Evolutionary conservation across 2,888 invertebrate genomes (phyloP).

Genomic region (Napeogenes sylphis): DNA sequence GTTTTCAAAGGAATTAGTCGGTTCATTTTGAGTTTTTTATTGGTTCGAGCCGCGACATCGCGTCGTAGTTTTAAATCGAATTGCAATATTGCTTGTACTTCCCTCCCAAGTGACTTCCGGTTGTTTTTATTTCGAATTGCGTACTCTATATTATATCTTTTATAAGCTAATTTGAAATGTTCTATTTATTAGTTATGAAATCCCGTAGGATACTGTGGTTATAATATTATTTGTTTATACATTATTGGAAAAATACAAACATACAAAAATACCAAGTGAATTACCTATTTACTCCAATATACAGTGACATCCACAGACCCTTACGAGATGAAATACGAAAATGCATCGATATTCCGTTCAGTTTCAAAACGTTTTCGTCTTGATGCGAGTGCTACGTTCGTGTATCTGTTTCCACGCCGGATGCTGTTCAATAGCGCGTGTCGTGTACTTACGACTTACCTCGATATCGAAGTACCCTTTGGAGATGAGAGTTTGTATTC

Average conservation of each 20-base stretch:
- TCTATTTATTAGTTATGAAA: conserved; percentile 30
- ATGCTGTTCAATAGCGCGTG: conserved; percentile 68
- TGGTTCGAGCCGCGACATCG: conserved; percentile 36
- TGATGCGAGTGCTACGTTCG: conserved; percentile 37
- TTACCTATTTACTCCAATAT: no score
- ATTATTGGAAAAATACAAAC: background rate
- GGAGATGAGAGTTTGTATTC: background rate
- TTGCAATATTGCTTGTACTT: conserved; percentile 56
- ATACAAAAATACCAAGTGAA: no score
- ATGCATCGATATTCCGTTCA: conserved; percentile 31
- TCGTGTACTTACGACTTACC: conserved; percentile 11
- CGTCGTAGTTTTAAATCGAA: conserved; percentile 66
- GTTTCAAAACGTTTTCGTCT: conserved; percentile 29
- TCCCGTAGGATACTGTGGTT: background rate
- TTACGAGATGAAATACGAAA: conserved; percentile 30
- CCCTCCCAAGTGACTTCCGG: conserved; percentile 52
- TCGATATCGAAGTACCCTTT: background rate
- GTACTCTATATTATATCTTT: conserved; percentile 40
- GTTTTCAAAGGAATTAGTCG: conserved; percentile 24
- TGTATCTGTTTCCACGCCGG: conserved; percentile 69
- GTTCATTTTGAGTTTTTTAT: conserved; percentile 28
- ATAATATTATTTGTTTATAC: background rate
- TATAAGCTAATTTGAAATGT: conserved; percentile 49
- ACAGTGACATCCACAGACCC: no score
- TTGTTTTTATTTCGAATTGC: conserved; percentile 59